Evolutionary conservation across 2,113 vertebrate genomes (phyloP), one percentile per base, ranked within the genome.

Genomic region (Clupea harengus): DNA sequence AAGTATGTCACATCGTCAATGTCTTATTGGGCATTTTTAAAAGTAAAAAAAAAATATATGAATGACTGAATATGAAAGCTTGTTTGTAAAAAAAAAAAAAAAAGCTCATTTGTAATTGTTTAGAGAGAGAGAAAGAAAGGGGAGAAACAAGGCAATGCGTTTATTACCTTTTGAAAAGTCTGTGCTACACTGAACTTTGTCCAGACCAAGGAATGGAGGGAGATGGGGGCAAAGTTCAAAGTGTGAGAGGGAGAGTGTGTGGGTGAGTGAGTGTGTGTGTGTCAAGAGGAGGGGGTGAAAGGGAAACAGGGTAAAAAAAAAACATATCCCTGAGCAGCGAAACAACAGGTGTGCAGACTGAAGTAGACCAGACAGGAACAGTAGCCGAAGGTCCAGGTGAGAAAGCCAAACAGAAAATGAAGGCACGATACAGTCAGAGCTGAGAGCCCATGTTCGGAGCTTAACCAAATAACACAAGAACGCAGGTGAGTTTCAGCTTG

Each of bases 181-280:
- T 90, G 88, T 88, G 90, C 86, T 89, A 91, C 89, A 89, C 50
- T 93, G 93, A 86, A 93, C 94, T 95, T 94, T 95, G 92, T 87
- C 88, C 93, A 80, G 83, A 88, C 90, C 88, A 87, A 85, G 88
- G 92, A 88, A 90, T 89, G 84, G 92, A 93, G 91, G 84, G 89
- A 93, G 92, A 82, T 45, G 86, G 85, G 94, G 92, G 92, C 94
- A 95, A 96, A 95, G 95, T 95, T 95, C 95, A 93, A 91, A 88
- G 89, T 89, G 87, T 88, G 86, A 72, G 46, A 83, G 28, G n/a
- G 82, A 89, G 67, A 87, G 2, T 11, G 46, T 67, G 72, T 64
- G 20, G n/a, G 60, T 64, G 60, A 8, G 60, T 39, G 64, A 10
- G 72, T 15, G 28, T 44, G 32, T 78, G 28, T 78, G 72, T 78